A percentile compares a stretch with the other conserved stretches of the same genome.
Evolutionary conservation across 2,888 invertebrate genomes (phyloP).

Genomic region (Rugalucina vietnamica): DNA sequence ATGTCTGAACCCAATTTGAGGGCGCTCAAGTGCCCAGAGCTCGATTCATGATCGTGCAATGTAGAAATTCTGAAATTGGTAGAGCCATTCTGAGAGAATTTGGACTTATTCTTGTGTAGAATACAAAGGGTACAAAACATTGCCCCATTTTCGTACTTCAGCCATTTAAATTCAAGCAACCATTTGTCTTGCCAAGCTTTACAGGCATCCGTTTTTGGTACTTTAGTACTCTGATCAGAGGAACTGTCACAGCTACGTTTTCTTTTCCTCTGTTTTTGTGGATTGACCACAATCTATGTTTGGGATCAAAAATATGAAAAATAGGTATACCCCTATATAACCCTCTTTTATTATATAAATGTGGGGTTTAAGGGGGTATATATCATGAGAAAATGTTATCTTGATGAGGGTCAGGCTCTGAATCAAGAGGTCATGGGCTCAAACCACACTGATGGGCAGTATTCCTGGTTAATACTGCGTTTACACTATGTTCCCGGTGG

Average conservation of each 20-base stretch:
- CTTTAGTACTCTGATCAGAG: background rate
- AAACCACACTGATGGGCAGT: too few relatives aligned
- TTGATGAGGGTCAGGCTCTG: too few relatives aligned
- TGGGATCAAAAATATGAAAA: too few relatives aligned
- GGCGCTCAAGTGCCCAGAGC: slow-evolving; percentile 20
- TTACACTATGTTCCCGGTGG: too few relatives aligned
- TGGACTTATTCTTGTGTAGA: background rate
- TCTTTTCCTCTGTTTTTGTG: background rate
- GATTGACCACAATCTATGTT: too few relatives aligned
- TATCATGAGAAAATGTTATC: too few relatives aligned
- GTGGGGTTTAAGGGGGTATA: too few relatives aligned
- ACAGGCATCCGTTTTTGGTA: background rate
- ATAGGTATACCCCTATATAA: too few relatives aligned
- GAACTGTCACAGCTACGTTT: background rate
- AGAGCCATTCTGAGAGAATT: background rate
- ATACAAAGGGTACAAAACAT: slow-evolving; percentile 4
- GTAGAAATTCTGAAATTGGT: slow-evolving; percentile 2
- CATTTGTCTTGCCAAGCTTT: background rate
- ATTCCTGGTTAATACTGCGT: too few relatives aligned
- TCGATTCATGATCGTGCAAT: slow-evolving; percentile 24
- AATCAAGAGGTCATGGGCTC: too few relatives aligned
- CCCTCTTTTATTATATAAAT: too few relatives aligned
- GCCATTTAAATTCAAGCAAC: background rate
- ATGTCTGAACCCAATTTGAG: slow-evolving; percentile 24
- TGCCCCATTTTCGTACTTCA: background rate